Percentiles rank a stretch among this genome's conserved stretches.
phyloP scores from a whole-genome alignment of 2,113 vertebrate species.

The Anarhynchus alexandrinus region DNA sequence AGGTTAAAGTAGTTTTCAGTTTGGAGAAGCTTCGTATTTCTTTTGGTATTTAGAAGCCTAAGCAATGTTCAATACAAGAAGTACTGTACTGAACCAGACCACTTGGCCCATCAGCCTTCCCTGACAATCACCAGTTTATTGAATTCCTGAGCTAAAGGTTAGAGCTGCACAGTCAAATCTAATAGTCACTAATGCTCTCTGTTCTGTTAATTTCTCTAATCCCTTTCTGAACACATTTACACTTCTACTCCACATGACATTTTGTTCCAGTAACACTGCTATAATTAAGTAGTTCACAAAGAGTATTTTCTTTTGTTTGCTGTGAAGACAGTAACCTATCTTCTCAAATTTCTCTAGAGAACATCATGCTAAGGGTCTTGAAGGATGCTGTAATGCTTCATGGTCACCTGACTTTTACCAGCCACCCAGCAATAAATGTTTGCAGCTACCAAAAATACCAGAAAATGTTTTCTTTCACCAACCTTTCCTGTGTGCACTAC shows the following conservation, averaged over 20 bases:
- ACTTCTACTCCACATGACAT: background rate
- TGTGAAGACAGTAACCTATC: background rate
- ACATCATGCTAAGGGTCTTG: background rate
- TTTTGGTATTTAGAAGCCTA: background rate
- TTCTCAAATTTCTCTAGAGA: background rate
- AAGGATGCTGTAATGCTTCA: background rate
- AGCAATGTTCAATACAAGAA: background rate
- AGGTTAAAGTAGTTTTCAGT: background rate
- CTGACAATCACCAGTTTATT: background rate
- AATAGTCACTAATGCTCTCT: background rate
- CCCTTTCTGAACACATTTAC: background rate
- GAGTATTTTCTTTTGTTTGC: background rate
- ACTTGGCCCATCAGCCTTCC: background rate
- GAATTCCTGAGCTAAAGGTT: background rate
- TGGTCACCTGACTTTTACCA: background rate
- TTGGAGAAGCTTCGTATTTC: background rate
- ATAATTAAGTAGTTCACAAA: background rate
- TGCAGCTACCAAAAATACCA: background rate
- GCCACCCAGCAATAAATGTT: background rate
- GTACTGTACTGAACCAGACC: background rate
- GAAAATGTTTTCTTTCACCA: background rate
- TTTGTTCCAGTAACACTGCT: background rate
- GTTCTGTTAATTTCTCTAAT: background rate
- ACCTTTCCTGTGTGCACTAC: background rate
- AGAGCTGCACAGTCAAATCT: background rate